These are phyloP conservation scores for Drosophila murphyi DNA, from an alignment of 1,140 invertebrate genomes.

Conservation along the genomic window DNA sequence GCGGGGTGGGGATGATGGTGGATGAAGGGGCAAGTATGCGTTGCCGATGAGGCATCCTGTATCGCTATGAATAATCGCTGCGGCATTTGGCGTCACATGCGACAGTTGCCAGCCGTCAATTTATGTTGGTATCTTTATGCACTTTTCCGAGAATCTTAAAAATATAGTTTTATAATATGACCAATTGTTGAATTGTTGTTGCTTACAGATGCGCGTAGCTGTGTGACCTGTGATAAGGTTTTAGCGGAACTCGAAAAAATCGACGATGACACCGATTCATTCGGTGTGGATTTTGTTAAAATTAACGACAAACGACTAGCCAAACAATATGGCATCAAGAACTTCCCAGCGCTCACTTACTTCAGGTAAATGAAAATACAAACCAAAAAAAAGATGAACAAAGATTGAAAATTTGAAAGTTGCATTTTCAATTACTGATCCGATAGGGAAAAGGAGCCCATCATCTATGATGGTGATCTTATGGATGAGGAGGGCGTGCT, in stretches of 20 bases:
- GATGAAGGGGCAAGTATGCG: neutral
- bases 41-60: conserved; percentile 69
- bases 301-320: conserved; percentile 97
- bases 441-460: conserved; percentile 92
- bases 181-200: conserved; percentile 13
- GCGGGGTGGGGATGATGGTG: neutral
- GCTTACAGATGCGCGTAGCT: conserved; percentile 93
- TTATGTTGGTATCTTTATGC: conserved; percentile 69
- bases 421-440: neutral
- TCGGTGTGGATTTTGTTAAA: conserved; percentile 97
- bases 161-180: conserved; percentile 42
- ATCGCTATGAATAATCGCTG: conserved; percentile 68
- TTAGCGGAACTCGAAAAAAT: conserved; percentile 96
- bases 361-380: conserved; percentile 87
- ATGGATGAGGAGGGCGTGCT: conserved; percentile 97
- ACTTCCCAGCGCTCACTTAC: conserved; percentile 96
- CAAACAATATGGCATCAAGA: conserved; percentile 97
- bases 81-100: conserved; percentile 71
- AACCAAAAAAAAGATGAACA: neutral
- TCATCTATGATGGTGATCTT: conserved; percentile 97
- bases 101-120: conserved; percentile 77
- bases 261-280: conserved; percentile 96
- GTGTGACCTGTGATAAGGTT: conserved; percentile 95
- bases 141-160: conserved; percentile 18
- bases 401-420: neutral